Evolutionary conservation across 37 sponge, comb jelly and placozoan species (phyloP), one percentile per base, ranked within the genome.

Genomic region (Halichondria panicea): DNA sequence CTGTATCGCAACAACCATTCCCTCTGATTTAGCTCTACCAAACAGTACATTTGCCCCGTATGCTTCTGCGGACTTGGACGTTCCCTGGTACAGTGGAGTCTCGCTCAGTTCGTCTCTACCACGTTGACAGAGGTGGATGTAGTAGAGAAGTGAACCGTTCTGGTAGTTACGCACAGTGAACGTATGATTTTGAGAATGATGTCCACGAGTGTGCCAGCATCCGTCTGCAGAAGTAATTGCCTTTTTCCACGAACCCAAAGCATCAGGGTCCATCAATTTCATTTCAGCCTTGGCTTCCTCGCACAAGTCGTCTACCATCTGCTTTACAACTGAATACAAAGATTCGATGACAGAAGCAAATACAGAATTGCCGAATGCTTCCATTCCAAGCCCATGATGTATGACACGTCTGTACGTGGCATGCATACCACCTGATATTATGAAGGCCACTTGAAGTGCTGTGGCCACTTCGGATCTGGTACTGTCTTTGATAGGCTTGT

Each of bases 181-280:
- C 3, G 58, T 73, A 43, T 34, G 31, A 66, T 45, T 82, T 50
- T 66, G 64, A 43, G 48, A 43, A 63, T 54, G 75, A 24, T 37
- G 45, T 0, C 75, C 75, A 9, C 62, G 43, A 7, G 71, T 69
- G 13, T 31, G 27, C 79, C 79, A 78, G 11, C 43, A 39, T 22
- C 81, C 81, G 72, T 81, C 81, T 44, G 81, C 63, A 31, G 73
- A 11, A 15, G 81, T 81, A 9, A 81, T 66, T 4, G 81, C 81
- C 21, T 68, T 39, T n/a, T 64, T n/a, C 83, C 83, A 82, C 5
- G 74, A 74, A 21, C 83, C 68, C 42, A 82, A 57, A 15, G 31
- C n/a, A 52, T 5, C 0, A 2, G 3, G 39, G 2, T 57, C n/a
- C 36, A 72, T 24, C 11, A 0, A 19, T 48, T 74, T 64, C 83